These are phyloP conservation scores for Emmelina monodactyla DNA, from an alignment of 2,888 invertebrate species.

Conservation along the genomic window DNA sequence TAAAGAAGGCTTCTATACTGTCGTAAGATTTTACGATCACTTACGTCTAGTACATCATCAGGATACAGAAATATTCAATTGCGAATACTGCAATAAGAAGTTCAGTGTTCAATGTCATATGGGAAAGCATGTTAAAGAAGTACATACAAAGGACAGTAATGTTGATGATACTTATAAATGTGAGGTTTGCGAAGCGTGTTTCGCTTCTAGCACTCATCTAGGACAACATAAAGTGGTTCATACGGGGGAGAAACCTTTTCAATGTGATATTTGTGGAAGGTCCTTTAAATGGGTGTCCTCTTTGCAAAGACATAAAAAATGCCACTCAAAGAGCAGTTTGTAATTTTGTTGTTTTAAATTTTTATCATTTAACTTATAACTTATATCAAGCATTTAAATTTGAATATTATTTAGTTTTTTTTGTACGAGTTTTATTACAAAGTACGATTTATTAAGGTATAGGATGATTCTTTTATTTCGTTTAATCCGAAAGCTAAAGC, in stretches of 20 bases:
- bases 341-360: too few relatives aligned
- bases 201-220: constrained; percentile 42
- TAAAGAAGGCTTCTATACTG: constrained; percentile 41
- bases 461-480: too few relatives aligned
- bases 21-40: constrained; percentile 43
- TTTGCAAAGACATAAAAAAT: too few relatives aligned
- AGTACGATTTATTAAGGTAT: too few relatives aligned
- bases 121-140: constrained; percentile 35
- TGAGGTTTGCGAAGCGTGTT: constrained; percentile 33
- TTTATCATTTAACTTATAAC: too few relatives aligned
- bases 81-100: constrained; percentile 38
- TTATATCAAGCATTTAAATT: too few relatives aligned
- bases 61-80: constrained; percentile 26
- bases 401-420: too few relatives aligned
- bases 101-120: constrained; percentile 43
- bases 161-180: too few relatives aligned
- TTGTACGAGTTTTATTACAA: too few relatives aligned
- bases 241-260: constrained; percentile 54
- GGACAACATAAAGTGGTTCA: constrained; percentile 60
- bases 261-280: constrained; percentile 53
- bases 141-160: constrained; percentile 44
- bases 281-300: too few relatives aligned
- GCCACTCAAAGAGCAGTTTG: too few relatives aligned
- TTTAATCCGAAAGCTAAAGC: too few relatives aligned
- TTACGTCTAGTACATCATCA: constrained; percentile 39